phyloP scores from a whole-genome alignment of 2,888 invertebrate genomes.

The Hybos culiciformis region DNA sequence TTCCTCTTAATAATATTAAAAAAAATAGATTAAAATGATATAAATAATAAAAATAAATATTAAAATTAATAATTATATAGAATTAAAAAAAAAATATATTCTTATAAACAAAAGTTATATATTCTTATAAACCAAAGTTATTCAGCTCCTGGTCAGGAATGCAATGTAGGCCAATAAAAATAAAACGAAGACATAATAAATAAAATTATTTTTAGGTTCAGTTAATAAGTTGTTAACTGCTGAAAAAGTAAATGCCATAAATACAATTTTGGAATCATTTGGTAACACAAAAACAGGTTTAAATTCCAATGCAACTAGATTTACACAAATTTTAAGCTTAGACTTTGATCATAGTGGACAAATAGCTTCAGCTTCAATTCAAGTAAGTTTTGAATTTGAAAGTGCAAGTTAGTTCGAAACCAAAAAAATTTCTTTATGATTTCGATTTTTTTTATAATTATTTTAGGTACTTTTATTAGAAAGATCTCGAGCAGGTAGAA shows the following conservation, averaged over 20 bases:
- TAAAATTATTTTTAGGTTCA: constrained; percentile 28
- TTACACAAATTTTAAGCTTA: constrained; percentile 80
- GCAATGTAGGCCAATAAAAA: too few species aligned
- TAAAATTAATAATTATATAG: too few species aligned
- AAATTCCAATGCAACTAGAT: constrained; percentile 79
- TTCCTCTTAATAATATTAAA: too few species aligned
- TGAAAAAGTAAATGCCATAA: constrained; percentile 72
- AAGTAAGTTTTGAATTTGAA: constrained; percentile 37
- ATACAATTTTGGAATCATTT: constrained; percentile 76
- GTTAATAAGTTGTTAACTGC: constrained; percentile 64
- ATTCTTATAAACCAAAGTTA: too few species aligned
- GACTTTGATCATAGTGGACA: constrained; percentile 91
- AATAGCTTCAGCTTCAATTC: constrained; percentile 78
- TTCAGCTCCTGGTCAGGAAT: too few species aligned
- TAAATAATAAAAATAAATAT: too few species aligned
- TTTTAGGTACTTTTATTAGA: constrained; percentile 79
- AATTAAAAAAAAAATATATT: too few species aligned
- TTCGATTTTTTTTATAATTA: constrained; percentile 19
- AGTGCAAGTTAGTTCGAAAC: constrained; percentile 2
- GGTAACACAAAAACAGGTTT: constrained; percentile 76
- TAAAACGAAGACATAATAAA: too few species aligned
- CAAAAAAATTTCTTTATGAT: not conserved
- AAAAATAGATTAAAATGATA: too few species aligned
- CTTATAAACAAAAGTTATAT: too few species aligned
- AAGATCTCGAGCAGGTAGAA: constrained; percentile 52